Conservation (phyloP, 2,888 invertebrate species). For the Julus scandinavius region DNA sequence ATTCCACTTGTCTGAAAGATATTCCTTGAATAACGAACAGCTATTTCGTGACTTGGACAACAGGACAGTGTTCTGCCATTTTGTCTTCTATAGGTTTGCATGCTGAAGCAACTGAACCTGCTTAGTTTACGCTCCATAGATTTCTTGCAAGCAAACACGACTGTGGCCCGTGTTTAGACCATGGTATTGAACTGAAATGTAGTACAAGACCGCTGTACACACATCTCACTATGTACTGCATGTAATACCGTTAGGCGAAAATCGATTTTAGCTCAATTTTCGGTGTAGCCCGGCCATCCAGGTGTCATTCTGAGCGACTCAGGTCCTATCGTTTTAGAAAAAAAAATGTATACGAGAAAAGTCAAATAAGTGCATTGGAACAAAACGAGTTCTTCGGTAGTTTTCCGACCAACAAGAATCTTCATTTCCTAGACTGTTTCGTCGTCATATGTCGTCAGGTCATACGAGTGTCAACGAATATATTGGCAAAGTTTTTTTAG, state of each 20-base stretch:
- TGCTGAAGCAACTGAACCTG: background rate
- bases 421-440: background rate
- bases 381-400: background rate
- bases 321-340: background rate
- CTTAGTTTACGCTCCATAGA: background rate
- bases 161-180: background rate
- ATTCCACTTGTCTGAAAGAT: background rate
- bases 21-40: background rate
- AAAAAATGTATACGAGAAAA: background rate
- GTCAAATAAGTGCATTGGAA: background rate
- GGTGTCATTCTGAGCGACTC: background rate
- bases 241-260: slow-evolving; percentile 34
- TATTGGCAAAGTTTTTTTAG: no score
- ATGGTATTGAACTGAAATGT: slow-evolving; percentile 24
- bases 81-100: background rate
- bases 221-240: background rate
- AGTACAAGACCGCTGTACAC: background rate
- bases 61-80: background rate
- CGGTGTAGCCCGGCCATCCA: slow-evolving; percentile 24
- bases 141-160: background rate
- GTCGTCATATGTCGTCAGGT: no score
- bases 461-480: no score
- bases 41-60: background rate
- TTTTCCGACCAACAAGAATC: background rate
- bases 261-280: slow-evolving; percentile 30